Base-by-base conservation (phyloP, 2,888 invertebrate species). In the Sminthurides aquaticus region DNA sequence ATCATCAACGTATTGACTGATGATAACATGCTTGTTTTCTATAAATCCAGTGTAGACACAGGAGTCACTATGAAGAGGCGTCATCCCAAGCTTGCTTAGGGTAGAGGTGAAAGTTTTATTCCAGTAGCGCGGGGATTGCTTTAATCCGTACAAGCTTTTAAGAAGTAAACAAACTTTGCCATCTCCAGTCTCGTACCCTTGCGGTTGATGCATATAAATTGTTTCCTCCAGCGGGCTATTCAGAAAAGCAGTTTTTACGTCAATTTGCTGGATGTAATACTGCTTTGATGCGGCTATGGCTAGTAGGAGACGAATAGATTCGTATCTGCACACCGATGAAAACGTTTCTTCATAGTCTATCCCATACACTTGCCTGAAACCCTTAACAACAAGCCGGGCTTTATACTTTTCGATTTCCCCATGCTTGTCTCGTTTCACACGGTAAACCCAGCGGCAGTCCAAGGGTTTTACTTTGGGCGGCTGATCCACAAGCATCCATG, bases 1-100 rank as follows among this genome's bases (percentile, higher is more conserved):
- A 62, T 74, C 73, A 67, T 73, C 72, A 11, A 73, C 71, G 61
- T 72, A 74, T 1, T 72, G 29, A n/a, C 28, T 60, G 11, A 74
- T n/a, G 22, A 60, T 55, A 3, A 68, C 24, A 15, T 22, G 48
- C 25, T 24, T 34, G 18, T 43, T 59, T 1, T 58, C 27, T 18
- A 48, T 24, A 15, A 20, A 24, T 1, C 55, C 57, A 11, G 49
- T 5, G 48, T 56, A 71, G 1, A 69, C 57, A 54, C 62, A 67
- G 18, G 62, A 67, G 62, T 68, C 70, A 56, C 62, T 62, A 2
- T 60, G 20, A 5, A 60, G 49, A 3, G 57, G 52, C 8, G 28
- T 59, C 26, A 72, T 60, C 11, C 34, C 59, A n/a, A 54, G 20
- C 1, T 20, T 8, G 1, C 56, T 2, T 28, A 70, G 56, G 8